phyloP scores from a whole-genome alignment of 2,113 vertebrate species.

The Dunckerocampus dactyliophorus region DNA sequence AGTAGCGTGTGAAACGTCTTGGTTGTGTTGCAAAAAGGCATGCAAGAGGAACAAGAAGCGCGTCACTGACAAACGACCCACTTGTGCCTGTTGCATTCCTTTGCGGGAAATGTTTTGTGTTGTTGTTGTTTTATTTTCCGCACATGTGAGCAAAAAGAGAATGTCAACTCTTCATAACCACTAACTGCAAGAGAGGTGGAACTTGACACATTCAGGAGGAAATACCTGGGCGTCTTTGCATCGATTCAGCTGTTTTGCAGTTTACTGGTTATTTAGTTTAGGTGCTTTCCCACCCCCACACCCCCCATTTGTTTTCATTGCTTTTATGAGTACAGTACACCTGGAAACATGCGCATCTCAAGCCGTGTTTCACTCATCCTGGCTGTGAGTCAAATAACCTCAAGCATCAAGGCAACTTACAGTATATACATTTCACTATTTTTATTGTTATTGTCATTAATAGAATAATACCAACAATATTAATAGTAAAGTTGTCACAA shows the following conservation, averaged over 20 bases:
- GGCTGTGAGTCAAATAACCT: slow-evolving; percentile 6
- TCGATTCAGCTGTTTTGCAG: slow-evolving; percentile 60
- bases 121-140: slow-evolving; percentile 34
- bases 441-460: not conserved
- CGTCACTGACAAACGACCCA: not conserved
- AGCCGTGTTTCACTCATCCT: slow-evolving; percentile 59
- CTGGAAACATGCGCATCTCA: slow-evolving; percentile 56
- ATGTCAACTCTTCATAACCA: slow-evolving; percentile 54
- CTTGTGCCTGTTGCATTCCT: slow-evolving; percentile 71
- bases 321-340: slow-evolving; percentile 8
- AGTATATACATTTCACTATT: too few relatives aligned
- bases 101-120: slow-evolving; percentile 37
- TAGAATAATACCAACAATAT: too few relatives aligned
- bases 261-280: slow-evolving; percentile 63
- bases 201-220: not conserved
- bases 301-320: slow-evolving; percentile 20
- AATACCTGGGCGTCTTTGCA: not conserved
- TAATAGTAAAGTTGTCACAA: too few relatives aligned
- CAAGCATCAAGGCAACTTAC: not conserved
- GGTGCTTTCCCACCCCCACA: slow-evolving; percentile 5
- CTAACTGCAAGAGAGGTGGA: slow-evolving; percentile 68
- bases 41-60: slow-evolving; percentile 62
- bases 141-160: slow-evolving; percentile 11
- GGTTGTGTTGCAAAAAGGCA: slow-evolving; percentile 60
- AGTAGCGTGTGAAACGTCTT: slow-evolving; percentile 70